A percentile compares a stretch with the other conserved stretches of the same genome.
These are phyloP conservation scores for Himalopsyche tibetana DNA, from an alignment of 2,888 invertebrate species.

Conservation along the genomic window DNA sequence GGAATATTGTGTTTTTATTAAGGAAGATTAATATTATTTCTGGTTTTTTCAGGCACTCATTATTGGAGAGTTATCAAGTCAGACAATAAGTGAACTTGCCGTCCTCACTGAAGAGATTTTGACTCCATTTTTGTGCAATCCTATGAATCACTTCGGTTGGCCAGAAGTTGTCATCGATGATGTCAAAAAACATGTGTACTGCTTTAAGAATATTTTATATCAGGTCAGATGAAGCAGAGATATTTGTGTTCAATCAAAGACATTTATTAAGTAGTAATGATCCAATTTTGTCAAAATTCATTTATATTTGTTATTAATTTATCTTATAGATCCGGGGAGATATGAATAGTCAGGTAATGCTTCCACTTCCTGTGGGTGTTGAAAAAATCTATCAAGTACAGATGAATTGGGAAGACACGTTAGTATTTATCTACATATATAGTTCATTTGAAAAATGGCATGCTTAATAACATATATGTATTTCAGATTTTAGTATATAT, in stretches of 20 bases:
- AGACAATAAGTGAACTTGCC: slow-evolving; percentile 83
- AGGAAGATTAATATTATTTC: background rate
- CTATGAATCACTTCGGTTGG: slow-evolving; percentile 84
- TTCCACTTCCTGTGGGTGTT: slow-evolving; percentile 90
- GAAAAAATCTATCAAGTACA: slow-evolving; percentile 82
- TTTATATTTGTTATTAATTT: background rate
- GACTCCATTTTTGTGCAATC: slow-evolving; percentile 83
- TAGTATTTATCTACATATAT: slow-evolving; percentile 63
- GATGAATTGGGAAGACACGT: slow-evolving; percentile 72
- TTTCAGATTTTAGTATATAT: too few species aligned
- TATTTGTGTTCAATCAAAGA: too few species aligned
- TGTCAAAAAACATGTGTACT: slow-evolving; percentile 82
- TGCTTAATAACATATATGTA: too few species aligned
- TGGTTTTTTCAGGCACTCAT: slow-evolving; percentile 73
- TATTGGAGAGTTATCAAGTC: slow-evolving; percentile 84
- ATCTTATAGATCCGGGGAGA: slow-evolving; percentile 82
- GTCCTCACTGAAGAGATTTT: slow-evolving; percentile 84
- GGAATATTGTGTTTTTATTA: too few species aligned
- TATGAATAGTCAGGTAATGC: slow-evolving; percentile 88
- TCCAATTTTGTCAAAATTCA: background rate
- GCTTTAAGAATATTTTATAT: slow-evolving; percentile 82
- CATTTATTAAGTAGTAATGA: background rate
- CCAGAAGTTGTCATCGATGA: slow-evolving; percentile 84
- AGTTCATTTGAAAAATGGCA: too few species aligned
- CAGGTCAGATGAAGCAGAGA: slow-evolving; percentile 74